Evolutionary conservation across 2,113 vertebrate species (phyloP), one percentile per base, ranked within the genome.

Genomic region (Phodopus roborovskii): DNA sequence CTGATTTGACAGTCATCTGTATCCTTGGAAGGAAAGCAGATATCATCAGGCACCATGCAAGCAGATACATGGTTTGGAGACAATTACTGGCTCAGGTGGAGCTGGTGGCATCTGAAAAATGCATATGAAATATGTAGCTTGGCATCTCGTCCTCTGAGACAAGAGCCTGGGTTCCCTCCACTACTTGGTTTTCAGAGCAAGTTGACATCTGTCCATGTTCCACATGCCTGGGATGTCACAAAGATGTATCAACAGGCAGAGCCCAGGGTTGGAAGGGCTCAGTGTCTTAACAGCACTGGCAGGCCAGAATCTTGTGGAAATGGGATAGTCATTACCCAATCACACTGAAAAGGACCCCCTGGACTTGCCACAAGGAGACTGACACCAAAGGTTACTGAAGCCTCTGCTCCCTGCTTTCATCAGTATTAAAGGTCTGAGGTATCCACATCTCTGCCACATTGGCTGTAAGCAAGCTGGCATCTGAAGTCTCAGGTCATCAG

Each of bases 121-220:
- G 70, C 83, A 93, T 17, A 96, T 58, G 64, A 96, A 97, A 56
- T 91, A 96, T 16, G 82, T 42, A 24, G 68, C 48, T 74, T 97
- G 94, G 90, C 3, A 1, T 50, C 87, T 64, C 77, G 58, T 22
- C 60, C 11, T 87, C 36, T 74, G 53, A 96, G 73, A 96, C 83
- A 10, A 30, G 22, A 92, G 77, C 8, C 90, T 92, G 88, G 94
- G 93, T 94, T 94, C 83, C 75, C 92, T 93, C 86, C 0, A 1
- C 50, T 16, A 33, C 79, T 94, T 96, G 45, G 56, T 66, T 94
- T 91, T 89, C 83, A 96, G 94, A 97, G 78, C 91, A 91, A 92
- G 86, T 48, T 94, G 79, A 88, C 86, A 96, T 87, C 94, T 87
- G 89, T 88, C 92, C 70, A 0, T 56, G 22, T 42, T 92, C 83